Conservation (phyloP, 2,888 invertebrate species). For the Smittia aterrima region DNA sequence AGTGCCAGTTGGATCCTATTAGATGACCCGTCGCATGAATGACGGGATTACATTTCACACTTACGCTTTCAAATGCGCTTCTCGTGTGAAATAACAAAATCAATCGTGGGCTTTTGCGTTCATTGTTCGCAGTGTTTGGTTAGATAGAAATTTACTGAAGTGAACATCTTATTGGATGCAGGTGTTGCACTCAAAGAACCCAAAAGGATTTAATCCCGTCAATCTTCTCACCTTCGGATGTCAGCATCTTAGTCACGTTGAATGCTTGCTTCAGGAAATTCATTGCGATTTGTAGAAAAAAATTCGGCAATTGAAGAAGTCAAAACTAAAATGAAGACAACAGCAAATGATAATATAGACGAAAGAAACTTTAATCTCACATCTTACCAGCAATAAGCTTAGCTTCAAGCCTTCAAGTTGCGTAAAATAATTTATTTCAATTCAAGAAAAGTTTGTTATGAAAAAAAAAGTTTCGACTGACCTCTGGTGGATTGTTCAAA, state of each 20-base stretch:
- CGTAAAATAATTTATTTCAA: too few relatives aligned
- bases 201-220: not conserved
- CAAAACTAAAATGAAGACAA: too few relatives aligned
- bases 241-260: slow-evolving; percentile 51
- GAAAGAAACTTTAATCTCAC: too few relatives aligned
- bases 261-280: slow-evolving; percentile 52
- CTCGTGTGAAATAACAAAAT: slow-evolving; percentile 28
- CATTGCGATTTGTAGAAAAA: slow-evolving; percentile 46
- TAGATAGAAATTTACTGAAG: not conserved
- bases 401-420: too few relatives aligned
- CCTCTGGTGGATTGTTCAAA: too few relatives aligned
- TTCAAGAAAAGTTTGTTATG: too few relatives aligned
- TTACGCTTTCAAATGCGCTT: not conserved
- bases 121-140: slow-evolving; percentile 1
- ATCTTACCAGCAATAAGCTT: too few relatives aligned
- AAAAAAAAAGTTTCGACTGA: too few relatives aligned
- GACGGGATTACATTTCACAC: slow-evolving; percentile 2
- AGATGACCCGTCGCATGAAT: slow-evolving; percentile 23
- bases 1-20: slow-evolving; percentile 34
- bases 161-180: slow-evolving; percentile 36
- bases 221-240: slow-evolving; percentile 43
- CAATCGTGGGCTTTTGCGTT: slow-evolving; percentile 19
- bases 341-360: too few relatives aligned
- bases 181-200: not conserved
- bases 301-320: not conserved